Percentiles rank a stretch among this genome's conserved stretches.
Evolutionary conservation across 2,797 vertebrate species (phyloP).

Genomic region (Periparus ater): DNA sequence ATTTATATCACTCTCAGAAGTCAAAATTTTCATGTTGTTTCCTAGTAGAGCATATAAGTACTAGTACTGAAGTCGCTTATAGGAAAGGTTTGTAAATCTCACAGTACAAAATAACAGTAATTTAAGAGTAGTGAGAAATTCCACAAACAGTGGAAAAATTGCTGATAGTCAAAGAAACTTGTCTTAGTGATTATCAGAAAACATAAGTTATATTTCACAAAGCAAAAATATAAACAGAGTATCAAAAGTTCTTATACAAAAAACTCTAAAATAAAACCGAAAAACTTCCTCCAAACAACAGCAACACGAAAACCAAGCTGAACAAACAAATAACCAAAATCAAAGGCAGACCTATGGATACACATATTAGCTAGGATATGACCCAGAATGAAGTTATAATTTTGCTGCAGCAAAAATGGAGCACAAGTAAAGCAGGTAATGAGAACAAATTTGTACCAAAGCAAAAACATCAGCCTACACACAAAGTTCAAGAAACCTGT

Average conservation of each 20-base stretch:
- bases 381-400: not conserved
- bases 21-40: not conserved
- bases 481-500: fast-evolving
- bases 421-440: not conserved
- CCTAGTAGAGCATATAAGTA: not conserved
- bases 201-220: not conserved
- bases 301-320: not conserved
- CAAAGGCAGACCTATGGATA: not conserved
- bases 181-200: not conserved
- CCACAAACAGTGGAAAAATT: not conserved
- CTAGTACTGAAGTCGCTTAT: not conserved
- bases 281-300: not conserved
- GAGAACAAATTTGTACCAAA: not conserved
- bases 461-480: not conserved
- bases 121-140: not conserved
- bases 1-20: not conserved
- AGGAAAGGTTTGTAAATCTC: not conserved
- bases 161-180: not conserved
- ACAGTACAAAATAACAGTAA: not conserved
- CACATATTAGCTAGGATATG: not conserved
- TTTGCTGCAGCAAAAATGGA: not conserved
- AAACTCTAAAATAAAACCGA: not conserved
- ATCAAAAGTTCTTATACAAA: not conserved
- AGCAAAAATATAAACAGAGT: not conserved
- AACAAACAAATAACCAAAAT: not conserved